A percentile compares a stretch with the other conserved stretches of the same genome.
Conservation (phyloP, 2,888 invertebrate species). For the Zhuqinia jingwanae region DNA sequence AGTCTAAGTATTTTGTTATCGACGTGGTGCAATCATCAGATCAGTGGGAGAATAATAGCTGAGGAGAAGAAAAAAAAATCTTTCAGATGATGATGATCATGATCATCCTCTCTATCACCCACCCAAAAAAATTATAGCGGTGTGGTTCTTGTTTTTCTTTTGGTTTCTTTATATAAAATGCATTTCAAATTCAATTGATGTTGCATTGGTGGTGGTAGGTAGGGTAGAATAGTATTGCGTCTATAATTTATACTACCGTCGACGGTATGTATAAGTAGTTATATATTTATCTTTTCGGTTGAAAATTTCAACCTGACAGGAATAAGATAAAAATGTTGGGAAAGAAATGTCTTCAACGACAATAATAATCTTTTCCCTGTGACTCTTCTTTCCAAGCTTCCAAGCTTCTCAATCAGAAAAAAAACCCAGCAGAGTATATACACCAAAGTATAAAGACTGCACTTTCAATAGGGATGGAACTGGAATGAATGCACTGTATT, state of each 20-base stretch:
- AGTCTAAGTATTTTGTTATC: background rate
- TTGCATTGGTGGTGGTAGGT: no score
- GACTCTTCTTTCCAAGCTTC: slow-evolving; percentile 15
- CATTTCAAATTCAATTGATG: slow-evolving; percentile 16
- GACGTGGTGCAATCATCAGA: slow-evolving; percentile 7
- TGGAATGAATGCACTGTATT: no score
- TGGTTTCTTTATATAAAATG: slow-evolving; percentile 2
- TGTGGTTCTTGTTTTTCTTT: background rate
- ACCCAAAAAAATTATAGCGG: background rate
- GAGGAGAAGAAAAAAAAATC: background rate
- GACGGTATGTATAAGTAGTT: no score
- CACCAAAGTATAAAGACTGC: no score
- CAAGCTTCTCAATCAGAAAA: no score
- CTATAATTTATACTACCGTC: no score
- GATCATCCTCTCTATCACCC: slow-evolving; percentile 21
- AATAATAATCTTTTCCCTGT: slow-evolving; percentile 25
- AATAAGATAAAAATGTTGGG: background rate
- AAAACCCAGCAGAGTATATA: no score
- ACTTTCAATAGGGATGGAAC: no score
- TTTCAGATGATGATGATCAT: background rate
- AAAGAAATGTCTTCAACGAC: background rate
- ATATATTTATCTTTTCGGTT: background rate
- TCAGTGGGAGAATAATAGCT: slow-evolving; percentile 3
- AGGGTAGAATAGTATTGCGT: no score
- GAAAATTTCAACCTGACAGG: background rate